Conservation (phyloP, 2,888 invertebrate genomes). For the Cantharis rustica region DNA sequence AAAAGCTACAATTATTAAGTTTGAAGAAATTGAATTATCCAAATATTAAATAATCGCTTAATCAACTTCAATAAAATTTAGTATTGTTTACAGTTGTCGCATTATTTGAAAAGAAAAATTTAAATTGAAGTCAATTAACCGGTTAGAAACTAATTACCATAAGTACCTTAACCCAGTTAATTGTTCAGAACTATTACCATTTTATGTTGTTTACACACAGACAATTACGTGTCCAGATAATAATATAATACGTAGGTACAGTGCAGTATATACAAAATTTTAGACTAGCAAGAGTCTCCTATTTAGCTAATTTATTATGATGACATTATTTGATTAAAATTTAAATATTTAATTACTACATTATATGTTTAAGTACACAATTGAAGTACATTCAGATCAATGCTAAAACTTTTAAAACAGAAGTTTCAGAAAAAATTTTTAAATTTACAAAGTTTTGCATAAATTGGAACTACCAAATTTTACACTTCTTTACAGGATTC, state of each 20-base stretch:
- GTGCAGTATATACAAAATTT: background rate
- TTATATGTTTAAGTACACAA: background rate
- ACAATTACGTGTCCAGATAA: background rate
- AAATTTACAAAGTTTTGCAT: background rate
- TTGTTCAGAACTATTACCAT: background rate
- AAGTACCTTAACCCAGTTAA: background rate
- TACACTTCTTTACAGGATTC: conserved; percentile 67
- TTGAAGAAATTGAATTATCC: background rate
- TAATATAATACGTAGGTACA: background rate
- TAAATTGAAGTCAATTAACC: background rate
- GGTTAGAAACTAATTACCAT: background rate
- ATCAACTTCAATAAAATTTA: background rate
- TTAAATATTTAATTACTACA: background rate
- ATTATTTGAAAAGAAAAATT: background rate
- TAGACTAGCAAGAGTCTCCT: background rate
- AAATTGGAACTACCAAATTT: conserved; percentile 61
- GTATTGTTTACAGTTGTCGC: background rate
- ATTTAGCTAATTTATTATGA: background rate
- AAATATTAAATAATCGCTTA: background rate
- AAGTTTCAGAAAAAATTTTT: conserved; percentile 8
- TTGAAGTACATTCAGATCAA: conserved; percentile 9
- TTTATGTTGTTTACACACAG: background rate
- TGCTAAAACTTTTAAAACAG: conserved; percentile 9
- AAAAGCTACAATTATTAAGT: background rate
- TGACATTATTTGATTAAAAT: background rate